Evolutionary conservation across 2,113 vertebrate species (phyloP), one percentile per base, ranked within the genome.

Genomic region (Indicator maculatus): DNA sequence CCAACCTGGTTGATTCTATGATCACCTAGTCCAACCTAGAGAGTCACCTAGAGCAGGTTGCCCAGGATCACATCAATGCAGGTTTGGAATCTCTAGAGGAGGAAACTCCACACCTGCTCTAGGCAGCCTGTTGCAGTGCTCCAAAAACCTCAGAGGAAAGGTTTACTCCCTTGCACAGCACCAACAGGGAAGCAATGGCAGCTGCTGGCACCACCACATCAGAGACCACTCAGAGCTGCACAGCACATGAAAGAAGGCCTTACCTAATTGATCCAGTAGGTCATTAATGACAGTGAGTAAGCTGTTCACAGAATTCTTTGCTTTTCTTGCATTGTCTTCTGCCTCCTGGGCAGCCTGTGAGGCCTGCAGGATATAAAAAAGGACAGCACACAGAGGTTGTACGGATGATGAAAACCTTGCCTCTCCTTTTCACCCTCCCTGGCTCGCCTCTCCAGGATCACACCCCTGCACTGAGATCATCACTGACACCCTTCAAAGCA

Each of bases 301-400:
- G 16, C 83, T 98, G 96, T 97, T 98, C 26, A 99, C 99, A 1
- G 99, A 98, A 69, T 98, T 98, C 96, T 99, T 99, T 2, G 99
- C 99, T 96, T 99, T 99, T 87, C 98, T 98, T 72, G 99, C 99
- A 16, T 98, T 99, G 95, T 98, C 98, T 92, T 99, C 99, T 0
- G 99, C 99, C 94, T 99, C 98, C 94, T 99, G 99, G 7, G 99
- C 99, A 58, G 97, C 98, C 75, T 98, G 97, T 0, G 99, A 99
- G 16, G 99, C 99, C 99, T 99, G 89, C 2, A 92, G 8, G 26
- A 52, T 36, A 28, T 31, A 44, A 84, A 41, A 85, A 18, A 59
- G 27, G 8, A 60, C 12, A 75, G 53, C 47, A 92, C 21, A 69
- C 20, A 26, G 70, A 65, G 8, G 53, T 24, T 66, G 28, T 7